Percentiles rank a stretch among this genome's conserved stretches.
These are phyloP conservation scores for Drosophila lacertosa DNA, from an alignment of 1,140 invertebrate genomes.

Conservation along the genomic window DNA sequence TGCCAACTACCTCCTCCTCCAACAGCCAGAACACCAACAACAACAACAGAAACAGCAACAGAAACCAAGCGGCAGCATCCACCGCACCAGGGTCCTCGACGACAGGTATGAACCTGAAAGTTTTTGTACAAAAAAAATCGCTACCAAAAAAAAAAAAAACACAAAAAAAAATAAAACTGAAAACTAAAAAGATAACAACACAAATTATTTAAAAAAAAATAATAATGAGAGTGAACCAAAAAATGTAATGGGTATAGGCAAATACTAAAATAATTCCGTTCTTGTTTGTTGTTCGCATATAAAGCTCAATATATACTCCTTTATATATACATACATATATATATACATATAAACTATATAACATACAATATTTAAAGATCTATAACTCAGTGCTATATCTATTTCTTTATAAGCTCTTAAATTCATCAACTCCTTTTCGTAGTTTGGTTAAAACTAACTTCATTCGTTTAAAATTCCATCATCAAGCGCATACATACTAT, in stretches of 20 bases:
- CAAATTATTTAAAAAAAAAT: conserved; percentile 40
- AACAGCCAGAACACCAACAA: conserved; percentile 61
- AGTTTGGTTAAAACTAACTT: conserved; percentile 17
- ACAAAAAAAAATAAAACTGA: conserved; percentile 15
- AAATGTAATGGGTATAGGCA: conserved; percentile 50
- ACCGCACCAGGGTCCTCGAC: conserved; percentile 67
- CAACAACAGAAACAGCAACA: conserved; percentile 50
- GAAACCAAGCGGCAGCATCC: conserved; percentile 45
- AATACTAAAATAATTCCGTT: conserved; percentile 50
- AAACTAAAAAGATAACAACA: conserved; percentile 37
- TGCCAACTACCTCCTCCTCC: conserved; percentile 85
- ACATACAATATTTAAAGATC: background rate
- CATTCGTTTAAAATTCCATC: conserved; percentile 4
- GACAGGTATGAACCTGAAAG: conserved; percentile 88
- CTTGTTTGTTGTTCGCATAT: conserved; percentile 60
- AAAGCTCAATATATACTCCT: conserved; percentile 26
- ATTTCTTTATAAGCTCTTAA: conserved; percentile 6
- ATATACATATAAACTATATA: background rate
- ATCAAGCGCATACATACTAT: conserved; percentile 28
- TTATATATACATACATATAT: conserved; percentile 10
- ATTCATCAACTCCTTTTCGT: background rate
- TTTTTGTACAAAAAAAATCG: conserved; percentile 85
- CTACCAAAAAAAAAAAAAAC: conserved; percentile 40
- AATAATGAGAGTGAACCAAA: conserved; percentile 20
- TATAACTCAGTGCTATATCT: conserved; percentile 30